phyloP scores from a whole-genome alignment of 1,140 invertebrate genomes.

The Rhyacophila brunnea region DNA sequence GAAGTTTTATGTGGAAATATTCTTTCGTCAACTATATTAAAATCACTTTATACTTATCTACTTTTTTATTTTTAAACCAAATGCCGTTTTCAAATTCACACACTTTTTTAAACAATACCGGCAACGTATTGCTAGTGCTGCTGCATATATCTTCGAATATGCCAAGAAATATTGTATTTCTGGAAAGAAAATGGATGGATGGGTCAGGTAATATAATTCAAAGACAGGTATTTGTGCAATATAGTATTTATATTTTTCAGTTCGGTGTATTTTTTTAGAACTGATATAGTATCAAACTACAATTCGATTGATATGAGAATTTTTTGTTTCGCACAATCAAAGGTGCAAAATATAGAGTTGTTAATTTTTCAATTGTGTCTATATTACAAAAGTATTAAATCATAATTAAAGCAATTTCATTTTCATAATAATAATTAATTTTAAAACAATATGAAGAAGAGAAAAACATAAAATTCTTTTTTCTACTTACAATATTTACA shows the following conservation, averaged over 20 bases:
- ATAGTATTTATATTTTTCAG: conserved; percentile 26
- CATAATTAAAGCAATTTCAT: conserved; percentile 30
- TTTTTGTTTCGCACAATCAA: conserved; percentile 8
- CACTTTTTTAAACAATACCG: too few relatives aligned
- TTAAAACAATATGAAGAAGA: conserved; percentile 13
- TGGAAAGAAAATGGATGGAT: too few relatives aligned
- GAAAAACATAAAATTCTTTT: conserved; percentile 28
- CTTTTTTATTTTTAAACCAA: too few relatives aligned
- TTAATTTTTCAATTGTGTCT: conserved; percentile 10
- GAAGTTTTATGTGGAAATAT: too few relatives aligned
- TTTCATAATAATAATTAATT: conserved; percentile 17
- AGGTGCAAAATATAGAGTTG: conserved; percentile 5
- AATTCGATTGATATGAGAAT: conserved; percentile 31
- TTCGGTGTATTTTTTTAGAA: conserved; percentile 4
- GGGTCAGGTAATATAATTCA: neutral
- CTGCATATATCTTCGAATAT: too few relatives aligned
- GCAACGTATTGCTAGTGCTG: too few relatives aligned
- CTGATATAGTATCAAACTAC: conserved; percentile 15
- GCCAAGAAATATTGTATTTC: too few relatives aligned
- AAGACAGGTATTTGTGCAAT: conserved; percentile 22
- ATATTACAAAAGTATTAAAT: conserved; percentile 26
- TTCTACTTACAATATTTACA: conserved; percentile 37
- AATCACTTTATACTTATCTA: too few relatives aligned
- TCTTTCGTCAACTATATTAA: too few relatives aligned
- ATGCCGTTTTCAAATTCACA: too few relatives aligned